A percentile compares a stretch with the other conserved stretches of the same genome.
Conservation (phyloP, 2,113 vertebrate species). For the Arvicanthis niloticus region DNA sequence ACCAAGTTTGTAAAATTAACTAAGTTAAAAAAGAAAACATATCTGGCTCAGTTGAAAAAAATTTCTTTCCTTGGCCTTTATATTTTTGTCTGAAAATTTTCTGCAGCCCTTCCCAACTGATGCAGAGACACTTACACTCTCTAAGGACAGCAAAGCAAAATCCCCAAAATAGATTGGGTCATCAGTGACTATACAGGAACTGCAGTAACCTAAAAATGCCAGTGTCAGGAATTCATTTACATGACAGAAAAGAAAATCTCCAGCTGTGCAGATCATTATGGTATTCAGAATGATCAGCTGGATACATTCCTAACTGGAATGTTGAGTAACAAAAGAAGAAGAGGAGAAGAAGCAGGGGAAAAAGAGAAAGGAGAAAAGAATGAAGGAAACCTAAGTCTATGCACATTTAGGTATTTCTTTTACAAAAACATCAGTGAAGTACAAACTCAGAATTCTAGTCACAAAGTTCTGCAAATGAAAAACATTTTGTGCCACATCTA, state of each 20-base stretch:
- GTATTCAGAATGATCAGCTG: conserved; percentile 17
- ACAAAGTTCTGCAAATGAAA: conserved; percentile 38
- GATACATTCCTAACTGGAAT: conserved; percentile 31
- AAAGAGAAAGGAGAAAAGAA: not conserved
- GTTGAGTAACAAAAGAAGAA: not conserved
- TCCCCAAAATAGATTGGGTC: not conserved
- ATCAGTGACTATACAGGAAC: not conserved
- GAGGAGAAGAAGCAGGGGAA: not conserved
- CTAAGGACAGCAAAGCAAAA: not conserved
- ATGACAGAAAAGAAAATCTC: not conserved
- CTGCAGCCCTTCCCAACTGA: not conserved
- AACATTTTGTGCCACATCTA: conserved; percentile 6
- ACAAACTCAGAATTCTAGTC: conserved; percentile 42
- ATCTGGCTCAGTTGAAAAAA: not conserved
- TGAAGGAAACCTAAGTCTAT: not conserved
- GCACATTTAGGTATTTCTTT: too few relatives aligned
- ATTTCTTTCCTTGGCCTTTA: not conserved
- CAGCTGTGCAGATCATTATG: not conserved
- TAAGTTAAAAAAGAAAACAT: not conserved
- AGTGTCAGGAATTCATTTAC: conserved; percentile 13
- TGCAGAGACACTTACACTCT: not conserved
- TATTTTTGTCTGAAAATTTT: not conserved
- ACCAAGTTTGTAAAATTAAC: not conserved
- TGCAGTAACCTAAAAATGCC: not conserved
- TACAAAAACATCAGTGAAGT: conserved; percentile 1